Conservation (phyloP, 2,113 vertebrate species). For the Lontra canadensis region DNA sequence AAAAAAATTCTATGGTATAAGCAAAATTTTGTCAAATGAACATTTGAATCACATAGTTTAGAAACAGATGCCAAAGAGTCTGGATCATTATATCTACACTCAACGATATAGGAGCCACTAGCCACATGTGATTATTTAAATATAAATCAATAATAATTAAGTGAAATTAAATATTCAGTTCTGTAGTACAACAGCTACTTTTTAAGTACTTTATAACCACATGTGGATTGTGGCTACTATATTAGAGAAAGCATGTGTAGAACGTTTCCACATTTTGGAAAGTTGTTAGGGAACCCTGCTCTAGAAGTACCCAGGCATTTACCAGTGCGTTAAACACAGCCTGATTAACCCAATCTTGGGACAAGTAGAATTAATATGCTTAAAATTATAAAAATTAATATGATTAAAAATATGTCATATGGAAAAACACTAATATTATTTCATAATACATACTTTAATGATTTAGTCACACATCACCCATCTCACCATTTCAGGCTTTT, state of each 20-base stretch:
- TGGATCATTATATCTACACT: neutral
- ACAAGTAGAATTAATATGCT: neutral
- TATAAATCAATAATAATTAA: slow-evolving; percentile 32
- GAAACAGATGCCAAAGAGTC: neutral
- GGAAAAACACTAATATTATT: neutral
- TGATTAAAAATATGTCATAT: neutral
- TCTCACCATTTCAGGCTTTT: neutral
- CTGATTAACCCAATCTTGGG: neutral
- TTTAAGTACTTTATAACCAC: neutral
- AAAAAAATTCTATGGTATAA: neutral
- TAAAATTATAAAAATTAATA: neutral
- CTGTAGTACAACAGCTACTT: neutral
- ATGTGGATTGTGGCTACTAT: neutral
- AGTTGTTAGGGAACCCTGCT: neutral
- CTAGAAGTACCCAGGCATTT: neutral
- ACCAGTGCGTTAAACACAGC: neutral
- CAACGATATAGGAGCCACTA: neutral
- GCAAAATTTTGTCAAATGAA: neutral
- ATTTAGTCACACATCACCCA: neutral
- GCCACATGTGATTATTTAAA: neutral
- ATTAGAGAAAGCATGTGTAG: neutral
- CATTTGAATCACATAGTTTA: neutral
- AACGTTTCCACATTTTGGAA: neutral
- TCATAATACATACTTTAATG: neutral
- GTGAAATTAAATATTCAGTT: slow-evolving; percentile 12